phyloP scores from a whole-genome alignment of 2,113 vertebrate genomes.

The Salvelinus sp. region DNA sequence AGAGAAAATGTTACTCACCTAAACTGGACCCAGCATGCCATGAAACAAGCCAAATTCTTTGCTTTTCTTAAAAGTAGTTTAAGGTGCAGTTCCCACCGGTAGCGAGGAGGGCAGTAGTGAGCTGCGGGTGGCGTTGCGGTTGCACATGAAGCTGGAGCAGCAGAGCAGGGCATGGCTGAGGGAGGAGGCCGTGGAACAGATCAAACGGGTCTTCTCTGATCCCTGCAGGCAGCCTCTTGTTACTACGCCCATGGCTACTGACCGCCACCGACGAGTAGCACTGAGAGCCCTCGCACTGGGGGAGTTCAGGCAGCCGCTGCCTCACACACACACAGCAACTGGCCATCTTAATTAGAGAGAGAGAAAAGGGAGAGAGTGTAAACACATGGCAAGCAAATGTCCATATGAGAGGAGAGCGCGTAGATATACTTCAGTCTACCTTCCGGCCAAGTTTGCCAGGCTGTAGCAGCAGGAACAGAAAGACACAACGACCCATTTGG shows the following conservation, averaged over 20 bases:
- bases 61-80: background rate
- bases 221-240: slow-evolving; percentile 70
- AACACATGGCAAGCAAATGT: no score
- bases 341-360: slow-evolving; percentile 63
- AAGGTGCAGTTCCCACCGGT: slow-evolving; percentile 49
- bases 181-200: slow-evolving; percentile 65
- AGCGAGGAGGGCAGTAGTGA: slow-evolving; percentile 62
- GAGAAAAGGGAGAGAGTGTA: no score
- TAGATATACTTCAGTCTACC: slow-evolving; percentile 22
- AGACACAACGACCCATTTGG: slow-evolving; percentile 70
- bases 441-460: no score
- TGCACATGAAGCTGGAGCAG: slow-evolving; percentile 74
- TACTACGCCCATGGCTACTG: slow-evolving; percentile 45
- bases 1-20: background rate
- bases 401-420: background rate
- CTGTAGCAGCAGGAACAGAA: slow-evolving; percentile 71
- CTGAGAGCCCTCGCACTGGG: slow-evolving; percentile 66
- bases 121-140: slow-evolving; percentile 64
- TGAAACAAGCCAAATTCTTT: background rate
- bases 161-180: slow-evolving; percentile 67
- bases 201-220: slow-evolving; percentile 58
- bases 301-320: slow-evolving; percentile 59
- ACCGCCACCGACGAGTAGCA: slow-evolving; percentile 75
- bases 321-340: slow-evolving; percentile 70
- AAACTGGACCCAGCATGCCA: background rate